Evolutionary conservation across 2,888 invertebrate genomes (phyloP), one percentile per base, ranked within the genome.

Genomic region (Abrostola triplasia): DNA sequence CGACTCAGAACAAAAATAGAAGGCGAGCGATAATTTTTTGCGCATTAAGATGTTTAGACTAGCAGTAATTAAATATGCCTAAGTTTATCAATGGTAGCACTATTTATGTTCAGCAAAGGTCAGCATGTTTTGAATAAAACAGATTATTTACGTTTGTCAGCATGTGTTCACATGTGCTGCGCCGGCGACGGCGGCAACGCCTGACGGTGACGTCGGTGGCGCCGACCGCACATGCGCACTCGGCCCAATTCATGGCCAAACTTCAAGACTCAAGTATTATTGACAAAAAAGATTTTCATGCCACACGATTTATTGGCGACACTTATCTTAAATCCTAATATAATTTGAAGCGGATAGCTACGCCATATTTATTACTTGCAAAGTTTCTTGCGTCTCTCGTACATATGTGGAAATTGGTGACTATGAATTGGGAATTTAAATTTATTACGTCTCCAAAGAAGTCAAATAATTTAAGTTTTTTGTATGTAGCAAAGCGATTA

Each of bases 141-240:
- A 79, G 84, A 82, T 84, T 85, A 84, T 83, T 84, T 83, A 84
- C 79, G 77, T 85, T 84, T 85, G 85, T 87, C 86, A 84, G 84
- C 83, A 77, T 79, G 74, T 71, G 77, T 69, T 74, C 77, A 85
- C 92, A 92, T 90, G 88, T 92, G 92, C 82, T 81, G 73, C 77
- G 84, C 76, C 73, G 85, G 84, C 85, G 82, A 80, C 82, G 80
- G 59, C 68, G 65, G 74, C 80, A 83, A 70, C 24, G 24, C 24
- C 24, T 83, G 88, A 84, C 88, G 88, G 83, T 80, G 76, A 79
- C 66, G 77, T 73, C 76, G 75, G 67, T 75, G 76, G 56, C 77
- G 76, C 64, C 70, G 64, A 62, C 77, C 75, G 79, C 84, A 87
- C 80, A 83, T 88, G 87, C 85, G 82, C 81, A 84, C 83, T 84